Percentiles rank a stretch among this genome's conserved stretches.
phyloP scores from a whole-genome alignment of 2,113 vertebrate species.

The Rhinoderma darwinii region DNA sequence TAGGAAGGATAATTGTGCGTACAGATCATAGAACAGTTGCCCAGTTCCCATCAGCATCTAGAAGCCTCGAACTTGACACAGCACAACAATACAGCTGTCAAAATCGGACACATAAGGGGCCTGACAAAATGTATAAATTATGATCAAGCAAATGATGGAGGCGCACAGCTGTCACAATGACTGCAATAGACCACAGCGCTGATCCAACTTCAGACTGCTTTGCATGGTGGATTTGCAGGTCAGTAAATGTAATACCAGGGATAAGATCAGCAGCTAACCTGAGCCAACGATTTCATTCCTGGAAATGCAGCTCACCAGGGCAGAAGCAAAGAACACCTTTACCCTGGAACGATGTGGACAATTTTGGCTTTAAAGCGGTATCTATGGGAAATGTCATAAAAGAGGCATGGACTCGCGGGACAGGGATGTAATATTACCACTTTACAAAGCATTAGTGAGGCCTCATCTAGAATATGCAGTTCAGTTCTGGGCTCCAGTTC shows the following conservation, averaged over 20 bases:
- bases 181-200: background rate
- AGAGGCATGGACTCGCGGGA: too few relatives aligned
- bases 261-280: background rate
- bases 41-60: too few relatives aligned
- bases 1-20: background rate
- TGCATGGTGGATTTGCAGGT: background rate
- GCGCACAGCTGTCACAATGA: constrained; percentile 19
- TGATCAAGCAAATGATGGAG: background rate
- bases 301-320: background rate
- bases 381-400: too few relatives aligned
- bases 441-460: too few relatives aligned
- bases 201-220: background rate
- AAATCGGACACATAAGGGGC: background rate
- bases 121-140: background rate
- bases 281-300: constrained; percentile 12
- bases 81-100: too few relatives aligned
- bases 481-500: too few relatives aligned
- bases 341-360: too few relatives aligned
- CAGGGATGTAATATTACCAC: too few relatives aligned
- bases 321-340: background rate
- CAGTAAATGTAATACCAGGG: background rate
- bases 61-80: background rate
- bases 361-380: too few relatives aligned
- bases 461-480: too few relatives aligned
- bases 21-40: background rate